A percentile compares a stretch with the other conserved stretches of the same genome.
Evolutionary conservation across 2,113 vertebrate species (phyloP).

Genomic region (Micromys minutus): DNA sequence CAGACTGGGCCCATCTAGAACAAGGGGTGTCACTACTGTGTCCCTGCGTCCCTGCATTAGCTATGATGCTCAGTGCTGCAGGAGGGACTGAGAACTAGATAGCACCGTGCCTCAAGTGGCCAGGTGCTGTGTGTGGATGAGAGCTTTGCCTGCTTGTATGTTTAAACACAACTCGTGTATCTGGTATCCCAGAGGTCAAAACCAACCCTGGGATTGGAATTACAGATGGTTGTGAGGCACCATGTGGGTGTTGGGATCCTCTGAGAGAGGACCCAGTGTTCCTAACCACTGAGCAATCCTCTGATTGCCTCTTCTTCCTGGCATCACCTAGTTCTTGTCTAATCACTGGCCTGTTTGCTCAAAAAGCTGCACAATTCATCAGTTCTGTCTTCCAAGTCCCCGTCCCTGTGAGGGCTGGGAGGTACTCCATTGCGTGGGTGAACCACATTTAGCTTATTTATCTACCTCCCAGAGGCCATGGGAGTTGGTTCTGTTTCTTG

Average conservation of each 20-base stretch:
- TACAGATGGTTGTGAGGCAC: not conserved
- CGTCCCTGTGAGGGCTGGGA: not conserved
- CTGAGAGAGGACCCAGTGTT: not conserved
- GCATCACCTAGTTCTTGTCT: not conserved
- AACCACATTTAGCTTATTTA: not conserved
- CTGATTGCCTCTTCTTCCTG: not conserved
- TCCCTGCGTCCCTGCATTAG: not conserved
- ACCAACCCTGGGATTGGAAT: not conserved
- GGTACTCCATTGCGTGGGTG: too few relatives aligned
- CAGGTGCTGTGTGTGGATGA: not conserved
- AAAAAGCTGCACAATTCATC: not conserved
- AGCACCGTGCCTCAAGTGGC: fast-evolving
- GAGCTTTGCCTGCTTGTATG: not conserved
- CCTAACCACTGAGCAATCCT: not conserved
- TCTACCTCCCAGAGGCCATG: too few relatives aligned
- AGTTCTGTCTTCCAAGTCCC: fast-evolving
- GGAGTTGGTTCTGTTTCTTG: not conserved
- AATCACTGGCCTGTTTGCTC: too few relatives aligned
- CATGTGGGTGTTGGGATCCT: too few relatives aligned
- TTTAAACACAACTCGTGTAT: not conserved
- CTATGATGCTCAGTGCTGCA: not conserved
- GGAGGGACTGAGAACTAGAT: not conserved
- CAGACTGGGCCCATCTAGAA: not conserved
- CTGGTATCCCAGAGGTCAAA: not conserved
- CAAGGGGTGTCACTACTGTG: not conserved